Conservation (phyloP, 2,113 vertebrate genomes). For the Leucopsar rothschildi region DNA sequence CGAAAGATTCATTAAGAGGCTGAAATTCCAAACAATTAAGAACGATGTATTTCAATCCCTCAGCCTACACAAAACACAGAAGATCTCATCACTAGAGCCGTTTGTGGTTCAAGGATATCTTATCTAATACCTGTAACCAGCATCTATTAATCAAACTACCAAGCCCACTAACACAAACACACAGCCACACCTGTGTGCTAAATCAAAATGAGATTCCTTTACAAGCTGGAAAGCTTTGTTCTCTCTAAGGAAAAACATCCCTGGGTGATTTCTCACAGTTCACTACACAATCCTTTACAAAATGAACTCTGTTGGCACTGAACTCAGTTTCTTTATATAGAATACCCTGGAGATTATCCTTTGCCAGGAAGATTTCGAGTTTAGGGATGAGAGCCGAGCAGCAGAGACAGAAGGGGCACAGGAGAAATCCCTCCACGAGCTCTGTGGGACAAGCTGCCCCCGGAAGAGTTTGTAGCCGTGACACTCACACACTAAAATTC, state of each 20-base stretch:
- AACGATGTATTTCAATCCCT: background rate
- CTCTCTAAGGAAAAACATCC: background rate
- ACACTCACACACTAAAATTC: background rate
- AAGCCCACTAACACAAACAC: background rate
- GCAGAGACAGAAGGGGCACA: background rate
- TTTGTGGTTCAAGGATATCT: background rate
- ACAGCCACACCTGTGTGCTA: background rate
- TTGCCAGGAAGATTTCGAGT: background rate
- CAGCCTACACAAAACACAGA: background rate
- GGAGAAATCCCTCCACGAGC: background rate
- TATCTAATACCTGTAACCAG: background rate
- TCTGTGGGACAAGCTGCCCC: background rate
- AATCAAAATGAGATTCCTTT: background rate
- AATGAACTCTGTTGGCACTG: background rate
- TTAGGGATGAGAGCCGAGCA: background rate
- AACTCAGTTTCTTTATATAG: slow-evolving; percentile 27
- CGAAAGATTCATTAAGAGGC: background rate
- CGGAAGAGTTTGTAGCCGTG: fast-evolving
- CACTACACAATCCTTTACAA: background rate
- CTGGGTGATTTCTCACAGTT: background rate
- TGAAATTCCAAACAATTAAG: background rate
- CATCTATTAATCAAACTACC: background rate
- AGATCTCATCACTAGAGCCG: background rate
- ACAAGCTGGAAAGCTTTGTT: background rate
- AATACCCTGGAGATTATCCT: slow-evolving; percentile 37